Conservation (phyloP, 2,888 invertebrate genomes). For the Drosophila falleni region DNA sequence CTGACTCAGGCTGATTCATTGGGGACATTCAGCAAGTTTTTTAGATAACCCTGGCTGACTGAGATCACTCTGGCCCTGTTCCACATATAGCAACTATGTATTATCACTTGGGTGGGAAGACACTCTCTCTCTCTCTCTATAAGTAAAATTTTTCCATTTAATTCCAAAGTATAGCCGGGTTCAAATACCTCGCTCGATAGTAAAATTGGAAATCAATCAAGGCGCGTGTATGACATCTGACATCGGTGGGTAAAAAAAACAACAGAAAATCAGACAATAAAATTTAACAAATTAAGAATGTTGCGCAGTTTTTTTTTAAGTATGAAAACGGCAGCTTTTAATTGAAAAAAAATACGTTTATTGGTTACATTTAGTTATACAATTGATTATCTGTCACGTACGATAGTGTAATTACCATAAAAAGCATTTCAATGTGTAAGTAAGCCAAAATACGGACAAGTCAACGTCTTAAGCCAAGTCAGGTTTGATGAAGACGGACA, state of each 20-base stretch:
- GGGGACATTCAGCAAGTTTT: conserved; percentile 1
- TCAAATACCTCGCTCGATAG: conserved; percentile 44
- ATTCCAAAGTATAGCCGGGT: conserved; percentile 14
- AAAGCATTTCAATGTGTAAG: conserved; percentile 15
- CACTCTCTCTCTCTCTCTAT: neutral
- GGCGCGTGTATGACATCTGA: conserved; percentile 40
- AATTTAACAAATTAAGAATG: conserved; percentile 1
- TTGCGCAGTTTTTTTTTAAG: conserved; percentile 5
- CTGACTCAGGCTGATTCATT: conserved; percentile 35
- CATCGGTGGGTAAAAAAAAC: conserved; percentile 6
- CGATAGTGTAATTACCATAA: conserved; percentile 11
- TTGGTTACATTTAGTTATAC: neutral
- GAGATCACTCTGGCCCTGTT: conserved; percentile 15
- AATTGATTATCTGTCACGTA: conserved; percentile 9
- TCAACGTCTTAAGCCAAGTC: conserved; percentile 20
- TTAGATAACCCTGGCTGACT: conserved; percentile 24
- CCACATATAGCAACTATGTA: conserved; percentile 15
- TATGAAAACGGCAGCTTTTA: conserved; percentile 3
- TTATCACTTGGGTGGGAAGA: conserved; percentile 6
- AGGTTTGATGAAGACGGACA: conserved; percentile 16
- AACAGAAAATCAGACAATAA: neutral
- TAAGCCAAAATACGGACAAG: conserved; percentile 24
- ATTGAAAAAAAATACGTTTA: neutral
- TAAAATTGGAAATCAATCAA: conserved; percentile 21
- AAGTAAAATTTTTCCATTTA: conserved; percentile 40